phyloP scores from a whole-genome alignment of 2,888 invertebrate species.

The Ophioninae sp. region DNA sequence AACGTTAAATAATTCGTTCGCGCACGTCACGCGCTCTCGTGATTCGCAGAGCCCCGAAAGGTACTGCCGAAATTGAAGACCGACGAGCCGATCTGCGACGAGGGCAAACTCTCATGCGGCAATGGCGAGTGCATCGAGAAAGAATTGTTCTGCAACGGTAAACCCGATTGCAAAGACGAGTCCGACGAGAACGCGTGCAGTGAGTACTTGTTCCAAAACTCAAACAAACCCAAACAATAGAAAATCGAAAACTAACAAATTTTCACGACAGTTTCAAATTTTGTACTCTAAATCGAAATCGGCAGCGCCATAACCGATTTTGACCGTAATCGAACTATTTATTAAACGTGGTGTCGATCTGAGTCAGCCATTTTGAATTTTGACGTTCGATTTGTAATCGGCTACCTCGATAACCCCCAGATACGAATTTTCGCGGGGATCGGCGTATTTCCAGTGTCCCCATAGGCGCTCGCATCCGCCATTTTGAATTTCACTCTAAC shows the following conservation, averaged over 20 bases:
- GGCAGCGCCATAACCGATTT: background rate
- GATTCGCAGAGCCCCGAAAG: conserved; percentile 92
- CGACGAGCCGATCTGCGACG: conserved; percentile 95
- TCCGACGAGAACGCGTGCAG: conserved; percentile 98
- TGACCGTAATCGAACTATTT: background rate
- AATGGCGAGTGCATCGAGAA: conserved; percentile 96
- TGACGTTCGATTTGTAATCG: background rate
- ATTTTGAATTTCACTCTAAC: background rate
- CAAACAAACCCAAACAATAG: background rate
- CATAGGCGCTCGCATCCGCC: background rate
- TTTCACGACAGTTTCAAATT: background rate
- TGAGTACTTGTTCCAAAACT: conserved; percentile 82
- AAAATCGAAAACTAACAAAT: background rate
- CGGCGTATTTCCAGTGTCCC: background rate
- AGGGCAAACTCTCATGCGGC: conserved; percentile 95
- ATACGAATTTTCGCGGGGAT: background rate
- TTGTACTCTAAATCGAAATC: background rate
- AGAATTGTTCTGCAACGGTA: conserved; percentile 96
- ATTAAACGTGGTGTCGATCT: background rate
- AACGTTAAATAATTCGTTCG: conserved; percentile 44
- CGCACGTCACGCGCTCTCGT: conserved; percentile 48
- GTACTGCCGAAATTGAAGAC: conserved; percentile 94
- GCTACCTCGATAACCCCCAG: background rate
- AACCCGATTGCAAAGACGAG: conserved; percentile 95
- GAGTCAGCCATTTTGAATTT: background rate